Evolutionary conservation across 2,113 vertebrate genomes (phyloP), one percentile per base, ranked within the genome.

Genomic region (Cephalopterus ornatus): DNA sequence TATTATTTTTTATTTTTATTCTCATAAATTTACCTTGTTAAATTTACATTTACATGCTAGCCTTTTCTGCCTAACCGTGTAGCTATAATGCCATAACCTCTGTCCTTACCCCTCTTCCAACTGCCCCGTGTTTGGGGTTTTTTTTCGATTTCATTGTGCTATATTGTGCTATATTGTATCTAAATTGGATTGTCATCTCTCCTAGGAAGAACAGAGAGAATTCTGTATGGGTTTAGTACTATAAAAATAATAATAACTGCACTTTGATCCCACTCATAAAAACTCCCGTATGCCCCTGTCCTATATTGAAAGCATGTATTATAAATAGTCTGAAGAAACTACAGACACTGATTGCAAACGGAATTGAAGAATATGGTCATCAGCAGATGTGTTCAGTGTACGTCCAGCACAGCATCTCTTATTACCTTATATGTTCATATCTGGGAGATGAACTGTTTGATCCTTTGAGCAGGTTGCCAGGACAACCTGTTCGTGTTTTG

Each of bases 371-470:
- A 55, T 16, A 30, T 2, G 24, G 55, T 74, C 37, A 61, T 41
- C 37, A 87, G 66, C 59, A 70, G 70, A 74, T 17, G 41, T 4
- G 5, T 52, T 92, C 17, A 32, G 35, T n/a, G 11, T 73, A 52
- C 56, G 62, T 44, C 27, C 68, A 70, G 12, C 32, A 12, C 50
- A 72, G 56, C 15, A 39, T 37, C 30, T 66, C 41, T 44, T 83
- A 68, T 11, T 30, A 68, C 16, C 53, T 85, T 55, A 3, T 61
- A 47, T 5, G 12, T 50, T 46, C 0, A 0, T 55, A 61, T 27
- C 35, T 56, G 58, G 39, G 33, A 65, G 33, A 72, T 49, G 56
- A 92, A 72, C 50, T 27, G 20, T 67, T 85, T 58, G 42, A 75
- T 81, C 33, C 35, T 63, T 88, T n/a, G 33, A 93, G 63, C n/a